phyloP scores from a whole-genome alignment of 1,140 invertebrate genomes.

The Tetragonula clypearis region DNA sequence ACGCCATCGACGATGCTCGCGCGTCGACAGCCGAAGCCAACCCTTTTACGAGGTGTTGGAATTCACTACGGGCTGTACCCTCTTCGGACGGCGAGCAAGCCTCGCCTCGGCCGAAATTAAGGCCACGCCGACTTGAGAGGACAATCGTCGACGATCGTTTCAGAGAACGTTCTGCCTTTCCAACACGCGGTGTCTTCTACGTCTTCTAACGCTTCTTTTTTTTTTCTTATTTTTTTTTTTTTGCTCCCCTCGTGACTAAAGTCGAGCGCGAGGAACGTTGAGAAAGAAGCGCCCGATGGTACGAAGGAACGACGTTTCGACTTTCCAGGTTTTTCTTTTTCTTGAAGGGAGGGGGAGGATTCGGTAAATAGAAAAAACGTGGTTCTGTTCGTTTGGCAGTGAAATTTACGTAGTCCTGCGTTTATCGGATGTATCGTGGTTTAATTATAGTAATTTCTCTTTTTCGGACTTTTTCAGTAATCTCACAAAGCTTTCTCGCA shows the following conservation, averaged over 20 bases:
- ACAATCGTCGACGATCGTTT: conserved; percentile 7
- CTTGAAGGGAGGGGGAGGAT: no score
- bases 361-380: background rate
- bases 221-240: no score
- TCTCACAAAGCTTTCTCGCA: no score
- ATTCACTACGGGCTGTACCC: conserved; percentile 32
- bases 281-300: background rate
- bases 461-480: no score
- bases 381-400: background rate
- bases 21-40: conserved; percentile 30
- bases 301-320: background rate
- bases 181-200: background rate
- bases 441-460: no score
- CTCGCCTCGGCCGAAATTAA: conserved; percentile 48
- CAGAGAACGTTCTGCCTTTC: background rate
- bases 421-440: background rate
- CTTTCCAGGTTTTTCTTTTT: background rate
- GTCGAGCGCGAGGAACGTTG: no score
- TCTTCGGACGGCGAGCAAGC: background rate
- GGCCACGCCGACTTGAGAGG: background rate
- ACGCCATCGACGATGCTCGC: conserved; percentile 27
- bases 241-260: no score
- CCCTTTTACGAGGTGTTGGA: conserved; percentile 57
- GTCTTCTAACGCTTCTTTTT: background rate
- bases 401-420: background rate